Evolutionary conservation across 2,113 vertebrate species (phyloP).

Genomic region (Phainopepla nitens): DNA sequence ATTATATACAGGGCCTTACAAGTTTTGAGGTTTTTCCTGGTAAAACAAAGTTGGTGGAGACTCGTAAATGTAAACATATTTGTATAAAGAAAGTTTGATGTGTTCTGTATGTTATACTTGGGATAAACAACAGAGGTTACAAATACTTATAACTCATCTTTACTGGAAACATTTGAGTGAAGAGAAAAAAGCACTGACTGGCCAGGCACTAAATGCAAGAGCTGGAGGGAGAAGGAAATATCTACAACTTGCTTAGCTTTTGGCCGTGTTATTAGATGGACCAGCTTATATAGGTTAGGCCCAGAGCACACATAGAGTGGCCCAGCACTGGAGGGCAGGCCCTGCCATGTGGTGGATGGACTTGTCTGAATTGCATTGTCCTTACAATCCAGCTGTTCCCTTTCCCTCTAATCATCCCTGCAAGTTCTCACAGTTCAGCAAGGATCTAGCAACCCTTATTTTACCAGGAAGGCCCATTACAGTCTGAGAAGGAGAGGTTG

Average conservation of each 20-base stretch:
- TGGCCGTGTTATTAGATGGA: neutral
- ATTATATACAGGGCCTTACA: neutral
- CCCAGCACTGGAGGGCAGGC: neutral
- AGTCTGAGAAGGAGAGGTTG: neutral
- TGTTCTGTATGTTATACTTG: neutral
- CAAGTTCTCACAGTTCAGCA: neutral
- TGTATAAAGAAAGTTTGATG: neutral
- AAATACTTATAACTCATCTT: neutral
- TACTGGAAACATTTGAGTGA: neutral
- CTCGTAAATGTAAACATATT: neutral
- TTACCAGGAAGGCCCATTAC: neutral
- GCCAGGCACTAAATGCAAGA: neutral
- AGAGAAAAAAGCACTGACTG: neutral
- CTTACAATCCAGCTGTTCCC: neutral
- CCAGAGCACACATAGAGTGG: neutral
- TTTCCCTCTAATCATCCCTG: neutral
- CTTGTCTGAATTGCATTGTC: neutral
- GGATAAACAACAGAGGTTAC: neutral
- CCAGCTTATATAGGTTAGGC: neutral
- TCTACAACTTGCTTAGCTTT: neutral
- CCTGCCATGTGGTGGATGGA: neutral
- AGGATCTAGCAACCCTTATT: neutral
- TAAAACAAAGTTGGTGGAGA: neutral
- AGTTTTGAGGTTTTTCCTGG: neutral
- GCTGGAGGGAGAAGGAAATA: neutral